Evolutionary conservation across 2,797 vertebrate genomes (phyloP).

Genomic region (Chloroceryle amazona): DNA sequence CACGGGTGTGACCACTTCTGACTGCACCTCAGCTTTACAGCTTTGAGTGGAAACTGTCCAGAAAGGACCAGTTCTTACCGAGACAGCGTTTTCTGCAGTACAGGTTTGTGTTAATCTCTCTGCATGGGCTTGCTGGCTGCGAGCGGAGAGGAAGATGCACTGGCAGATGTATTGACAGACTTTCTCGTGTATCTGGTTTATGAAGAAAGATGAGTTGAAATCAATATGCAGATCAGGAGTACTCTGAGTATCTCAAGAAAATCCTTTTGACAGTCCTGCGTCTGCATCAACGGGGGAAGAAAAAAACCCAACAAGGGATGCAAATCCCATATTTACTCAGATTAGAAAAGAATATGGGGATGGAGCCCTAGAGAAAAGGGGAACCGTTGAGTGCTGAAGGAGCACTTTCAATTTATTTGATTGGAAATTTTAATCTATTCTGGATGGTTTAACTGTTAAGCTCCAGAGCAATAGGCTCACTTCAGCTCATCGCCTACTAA

Average conservation of each 20-base stretch:
- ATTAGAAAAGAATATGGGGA: neutral
- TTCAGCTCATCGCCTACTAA: neutral
- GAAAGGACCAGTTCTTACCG: neutral
- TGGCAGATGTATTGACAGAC: neutral
- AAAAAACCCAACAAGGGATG: neutral
- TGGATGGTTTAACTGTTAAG: neutral
- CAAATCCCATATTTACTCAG: neutral
- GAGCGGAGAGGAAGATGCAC: neutral
- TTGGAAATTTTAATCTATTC: neutral
- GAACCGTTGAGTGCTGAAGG: neutral
- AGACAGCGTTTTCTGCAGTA: rapidly evolving
- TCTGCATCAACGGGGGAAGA: neutral
- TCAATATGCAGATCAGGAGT: slow-evolving; percentile 5
- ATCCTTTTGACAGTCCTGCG: neutral
- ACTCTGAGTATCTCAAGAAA: neutral
- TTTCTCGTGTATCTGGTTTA: neutral
- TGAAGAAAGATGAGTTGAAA: neutral
- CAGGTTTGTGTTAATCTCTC: neutral
- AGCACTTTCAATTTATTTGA: neutral
- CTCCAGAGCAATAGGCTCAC: neutral
- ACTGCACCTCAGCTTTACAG: neutral
- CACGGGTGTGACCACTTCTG: neutral
- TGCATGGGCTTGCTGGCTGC: neutral
- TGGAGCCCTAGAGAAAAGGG: neutral
- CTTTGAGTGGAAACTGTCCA: neutral